Percentiles rank a stretch among this genome's conserved stretches.
Evolutionary conservation across 2,888 invertebrate species (phyloP).

Genomic region (Hypercompe scribonia): DNA sequence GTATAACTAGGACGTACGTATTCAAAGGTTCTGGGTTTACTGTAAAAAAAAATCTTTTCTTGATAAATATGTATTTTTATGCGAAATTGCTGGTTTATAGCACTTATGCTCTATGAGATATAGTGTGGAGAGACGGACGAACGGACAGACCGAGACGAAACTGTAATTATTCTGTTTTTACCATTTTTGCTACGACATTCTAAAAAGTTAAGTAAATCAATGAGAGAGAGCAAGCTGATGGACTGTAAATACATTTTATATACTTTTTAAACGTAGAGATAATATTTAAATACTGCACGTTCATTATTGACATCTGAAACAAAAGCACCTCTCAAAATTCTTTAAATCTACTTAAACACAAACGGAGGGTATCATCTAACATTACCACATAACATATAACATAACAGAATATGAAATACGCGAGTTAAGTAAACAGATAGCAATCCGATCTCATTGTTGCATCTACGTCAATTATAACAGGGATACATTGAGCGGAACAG

Average conservation of each 20-base stretch:
- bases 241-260: background rate
- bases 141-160: too few species aligned
- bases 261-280: background rate
- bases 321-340: background rate
- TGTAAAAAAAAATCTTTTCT: too few species aligned
- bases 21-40: too few species aligned
- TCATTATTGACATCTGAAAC: background rate
- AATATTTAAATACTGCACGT: background rate
- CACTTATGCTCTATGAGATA: too few species aligned
- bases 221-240: background rate
- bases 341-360: background rate
- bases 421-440: slow-evolving; percentile 55
- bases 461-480: slow-evolving; percentile 77
- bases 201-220: background rate
- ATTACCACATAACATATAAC: background rate
- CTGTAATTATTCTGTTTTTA: too few species aligned
- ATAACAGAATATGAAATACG: slow-evolving; percentile 32
- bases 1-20: too few species aligned
- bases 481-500: slow-evolving; percentile 72
- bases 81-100: too few species aligned
- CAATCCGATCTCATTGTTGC: slow-evolving; percentile 67
- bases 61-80: too few species aligned
- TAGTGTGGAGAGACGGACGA: too few species aligned
- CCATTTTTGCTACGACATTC: too few species aligned
- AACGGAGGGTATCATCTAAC: background rate